Evolutionary conservation across 2,888 invertebrate genomes (phyloP), one percentile per base, ranked within the genome.

Genomic region (Merodon equestris): DNA sequence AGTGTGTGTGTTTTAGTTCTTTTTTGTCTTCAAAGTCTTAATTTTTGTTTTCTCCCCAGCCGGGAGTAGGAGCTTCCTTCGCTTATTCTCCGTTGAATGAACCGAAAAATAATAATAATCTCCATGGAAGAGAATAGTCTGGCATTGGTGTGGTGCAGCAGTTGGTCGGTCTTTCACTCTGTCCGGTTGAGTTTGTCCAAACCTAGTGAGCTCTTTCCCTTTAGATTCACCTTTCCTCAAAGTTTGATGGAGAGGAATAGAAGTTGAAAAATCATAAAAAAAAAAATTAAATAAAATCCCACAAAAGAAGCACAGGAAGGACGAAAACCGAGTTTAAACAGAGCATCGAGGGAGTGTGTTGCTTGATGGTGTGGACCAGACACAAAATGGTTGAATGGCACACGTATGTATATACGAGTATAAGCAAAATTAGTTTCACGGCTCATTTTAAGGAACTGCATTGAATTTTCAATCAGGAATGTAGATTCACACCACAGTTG

Each of bases 81-180:
- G 17, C 12, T 54, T 53, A 1, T 51, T 60, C 60, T 67, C 17
- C 73, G 73, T 73, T 79, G 74, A 79, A 79, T 79, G 77, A 79
- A 79, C 77, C 61, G 68, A 74, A 79, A 79, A 79, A 79, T 79
- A 79, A 79, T 74, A 79, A 79, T 79, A 79, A 79, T 79, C 67
- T 67, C 77, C 48, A 68, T 63, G 74, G 73, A 74, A 53, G 44
- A 60, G 42, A 27, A 47, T 14, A 9, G 51, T 15, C 15, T 7
- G 53, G 27, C 10, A 17, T n/a, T 36, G 70, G 63, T 64, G 51
- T 67, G 67, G 76, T 47, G 19, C 42, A 27, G n/a, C n/a, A n/a
- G n/a, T n/a, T 57, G 67, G 53, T 47, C 51, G 54, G 56, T 40
- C 48, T 68, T 79, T 58, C 63, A 68, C 67, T 48, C 44, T 44